Conservation (phyloP, 2,113 vertebrate genomes). For the Tricholaema leucomelas region DNA sequence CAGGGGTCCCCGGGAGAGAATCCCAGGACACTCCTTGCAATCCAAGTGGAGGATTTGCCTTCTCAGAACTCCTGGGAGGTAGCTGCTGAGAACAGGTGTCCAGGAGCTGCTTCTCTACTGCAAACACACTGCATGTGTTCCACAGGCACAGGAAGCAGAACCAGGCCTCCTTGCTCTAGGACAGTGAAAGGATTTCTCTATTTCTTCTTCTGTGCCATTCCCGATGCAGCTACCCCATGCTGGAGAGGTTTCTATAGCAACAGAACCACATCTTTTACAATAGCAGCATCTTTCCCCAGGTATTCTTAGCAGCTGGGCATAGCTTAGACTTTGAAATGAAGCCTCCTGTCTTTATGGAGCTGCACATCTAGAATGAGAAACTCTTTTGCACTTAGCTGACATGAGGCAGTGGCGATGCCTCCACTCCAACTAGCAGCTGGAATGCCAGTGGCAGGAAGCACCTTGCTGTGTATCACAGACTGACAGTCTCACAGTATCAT, state of each 20-base stretch:
- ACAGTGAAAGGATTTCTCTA: not conserved
- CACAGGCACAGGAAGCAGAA: not conserved
- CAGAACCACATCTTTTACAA: conserved; percentile 5
- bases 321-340: conserved; percentile 3
- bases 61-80: not conserved
- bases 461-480: no score
- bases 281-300: conserved; percentile 25
- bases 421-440: not conserved
- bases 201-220: not conserved
- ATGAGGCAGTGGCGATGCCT: not conserved
- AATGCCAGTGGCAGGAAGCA: not conserved
- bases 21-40: not conserved
- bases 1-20: not conserved
- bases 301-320: not conserved
- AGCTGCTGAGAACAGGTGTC: not conserved
- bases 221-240: not conserved
- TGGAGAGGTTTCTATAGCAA: conserved; percentile 59
- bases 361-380: not conserved
- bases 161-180: not conserved
- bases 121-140: not conserved
- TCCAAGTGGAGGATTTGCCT: not conserved
- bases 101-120: not conserved
- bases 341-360: not conserved
- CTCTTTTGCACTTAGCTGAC: not conserved
- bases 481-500: no score